Conservation (phyloP, 2,797 vertebrate species). For the Oryzias dopingdopingensis region DNA sequence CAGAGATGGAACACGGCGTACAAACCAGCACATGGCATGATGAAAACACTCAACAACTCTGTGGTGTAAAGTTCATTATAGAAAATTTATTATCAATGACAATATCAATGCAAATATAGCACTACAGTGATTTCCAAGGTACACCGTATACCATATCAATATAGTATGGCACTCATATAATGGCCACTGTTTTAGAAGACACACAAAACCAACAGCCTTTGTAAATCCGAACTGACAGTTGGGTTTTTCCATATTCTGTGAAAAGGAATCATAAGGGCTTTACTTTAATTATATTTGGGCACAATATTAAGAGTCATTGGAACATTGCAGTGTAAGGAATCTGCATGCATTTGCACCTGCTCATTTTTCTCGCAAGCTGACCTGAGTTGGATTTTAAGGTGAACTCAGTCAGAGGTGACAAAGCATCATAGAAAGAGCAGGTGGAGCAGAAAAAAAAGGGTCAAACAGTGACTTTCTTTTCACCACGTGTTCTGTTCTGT, state of each 20-base stretch:
- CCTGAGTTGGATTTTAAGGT: constrained; percentile 64
- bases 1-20: constrained; percentile 53
- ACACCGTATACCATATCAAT: constrained; percentile 86
- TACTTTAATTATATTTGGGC: constrained; percentile 73
- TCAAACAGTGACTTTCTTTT: constrained; percentile 72
- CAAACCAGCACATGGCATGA: constrained; percentile 16
- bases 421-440: constrained; percentile 57
- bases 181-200: constrained; percentile 84
- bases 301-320: constrained; percentile 62
- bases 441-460: constrained; percentile 53
- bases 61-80: constrained; percentile 85
- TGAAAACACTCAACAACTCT: constrained; percentile 43
- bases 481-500: constrained; percentile 75
- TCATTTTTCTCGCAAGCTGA: constrained; percentile 67
- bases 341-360: constrained; percentile 84
- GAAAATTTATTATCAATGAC: constrained; percentile 87
- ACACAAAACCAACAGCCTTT: constrained; percentile 82
- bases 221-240: constrained; percentile 77
- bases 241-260: constrained; percentile 65
- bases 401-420: constrained; percentile 34
- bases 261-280: constrained; percentile 73
- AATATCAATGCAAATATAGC: constrained; percentile 88
- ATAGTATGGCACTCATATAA: constrained; percentile 86
- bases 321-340: constrained; percentile 72
- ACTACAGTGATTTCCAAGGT: constrained; percentile 86